Base-by-base conservation (phyloP, 2,797 vertebrate genomes). In the Gadopsis marmoratus region DNA sequence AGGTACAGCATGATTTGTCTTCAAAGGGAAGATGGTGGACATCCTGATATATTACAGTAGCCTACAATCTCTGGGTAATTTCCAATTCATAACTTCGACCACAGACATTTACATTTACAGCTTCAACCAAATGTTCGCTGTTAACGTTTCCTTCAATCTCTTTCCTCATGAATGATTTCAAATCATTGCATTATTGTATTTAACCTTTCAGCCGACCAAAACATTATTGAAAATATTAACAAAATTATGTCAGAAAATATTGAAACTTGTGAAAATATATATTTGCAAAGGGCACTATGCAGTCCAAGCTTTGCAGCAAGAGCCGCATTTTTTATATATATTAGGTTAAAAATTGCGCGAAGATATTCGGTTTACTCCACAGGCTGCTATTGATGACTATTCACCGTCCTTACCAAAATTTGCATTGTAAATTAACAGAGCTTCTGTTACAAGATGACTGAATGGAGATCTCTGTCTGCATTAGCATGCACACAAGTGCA, bases 1-100 rank as follows among this genome's bases (percentile, higher is more conserved):
- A 77, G 45, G 43, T 66, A 17, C 55, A 37, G 67, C 7, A 50
- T 71, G 72, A 83, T 83, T 72, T 68, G 69, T 84, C 66, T 71
- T 70, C 35, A 21, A 33, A 26, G 43, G 56, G 41, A 48, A 54
- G 47, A 55, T 2, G 6, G 21, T 23, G 66, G 71, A 66, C 54
- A 50, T 41, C 47, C 48, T 69, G 58, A 83, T 79, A 21, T 37
- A 79, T 80, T 26, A 69, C 78, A 74, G 50, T 4, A 2, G 41
- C 41, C n/a, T 33, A 11, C 8, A 13, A 41, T 55, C 41, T 26
- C 26, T 39, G 39, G 23, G 17, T 43, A 1, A 70, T 69, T 71
- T 73, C 64, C 21, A 76, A 29, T 74, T 48, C 16, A 73, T 59
- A 60, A 58, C 55, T 33, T 71, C 1, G 8, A 17, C 21, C 17